Base-by-base conservation (phyloP, 2,888 invertebrate species). In the Coecobrya sp. region DNA sequence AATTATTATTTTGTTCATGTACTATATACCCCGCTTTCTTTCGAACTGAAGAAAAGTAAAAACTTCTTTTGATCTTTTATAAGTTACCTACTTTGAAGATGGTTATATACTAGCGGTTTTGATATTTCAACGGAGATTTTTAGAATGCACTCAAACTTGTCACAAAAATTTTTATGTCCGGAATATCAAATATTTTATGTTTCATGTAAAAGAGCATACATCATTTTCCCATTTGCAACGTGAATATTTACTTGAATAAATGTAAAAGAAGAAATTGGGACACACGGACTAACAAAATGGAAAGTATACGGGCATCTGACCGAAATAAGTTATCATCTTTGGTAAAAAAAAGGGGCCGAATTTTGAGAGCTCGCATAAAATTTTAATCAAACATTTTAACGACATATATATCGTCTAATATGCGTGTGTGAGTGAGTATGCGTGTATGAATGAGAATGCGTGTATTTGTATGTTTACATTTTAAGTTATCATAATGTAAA, bases 41-140 rank as follows among this genome's bases (percentile, higher is more conserved):
- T 45, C 49, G 0, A 76, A 49, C 11, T 49, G 30, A 49, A 49
- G 25, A 76, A 19, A 8, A 22, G 84, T 65, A 84, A 84, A 62
- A 65, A 62, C 84, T 65, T 59, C 65, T 65, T 82, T 84, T 84
- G 84, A 84, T 84, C 84, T 84, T 84, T 59, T 36, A 59, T 0
- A 65, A 84, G 62, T 25, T 25, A n/a, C 19, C 73, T 42, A 42
- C 0, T 76, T 25, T 49, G 22, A 0, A 73, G 19, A 73, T 65
- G 1, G 3, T 65, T 42, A 19, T 42, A 68, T 8, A n/a, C 30
- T 36, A 36, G 13, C 10, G 10, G 49, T 13, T 42, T 42, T 13
- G 10, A 16, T 36, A 30, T 70, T 36, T 70, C n/a, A 70, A 36
- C 19, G 42, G n/a, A 70, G 8, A 73, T 4, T 42, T 73, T 73